Conservation (phyloP, 1,140 invertebrate species). For the Drosophila pseudoobscura region DNA sequence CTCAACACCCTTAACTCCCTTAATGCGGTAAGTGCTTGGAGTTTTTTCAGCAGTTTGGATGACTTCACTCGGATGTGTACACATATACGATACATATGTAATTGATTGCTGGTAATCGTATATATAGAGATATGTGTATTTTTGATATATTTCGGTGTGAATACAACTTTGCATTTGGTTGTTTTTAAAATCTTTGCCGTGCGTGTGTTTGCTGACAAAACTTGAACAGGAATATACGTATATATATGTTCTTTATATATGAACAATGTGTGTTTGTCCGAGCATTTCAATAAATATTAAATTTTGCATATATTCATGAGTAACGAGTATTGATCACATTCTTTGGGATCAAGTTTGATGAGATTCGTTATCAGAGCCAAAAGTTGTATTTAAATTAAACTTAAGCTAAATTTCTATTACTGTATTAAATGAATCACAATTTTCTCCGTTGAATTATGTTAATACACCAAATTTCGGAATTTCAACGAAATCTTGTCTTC, state of each 20-base stretch:
- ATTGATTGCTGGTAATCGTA: not conserved
- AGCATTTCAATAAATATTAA: conserved; percentile 1
- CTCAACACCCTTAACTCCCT: conserved; percentile 66
- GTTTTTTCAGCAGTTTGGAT: not conserved
- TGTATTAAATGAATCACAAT: no score
- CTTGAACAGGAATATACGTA: not conserved
- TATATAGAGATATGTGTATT: not conserved
- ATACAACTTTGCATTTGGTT: not conserved
- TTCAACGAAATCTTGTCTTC: not conserved
- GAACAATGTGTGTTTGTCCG: not conserved
- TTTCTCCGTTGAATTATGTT: no score
- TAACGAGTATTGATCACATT: conserved; percentile 5
- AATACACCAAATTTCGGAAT: no score
- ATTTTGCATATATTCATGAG: conserved; percentile 4
- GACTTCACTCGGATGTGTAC: not conserved
- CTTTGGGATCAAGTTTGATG: conserved; percentile 17
- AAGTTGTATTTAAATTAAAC: no score
- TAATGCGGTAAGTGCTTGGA: conserved; percentile 56
- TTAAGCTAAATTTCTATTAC: no score
- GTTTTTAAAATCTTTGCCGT: no score
- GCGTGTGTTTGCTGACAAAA: no score
- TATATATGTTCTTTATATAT: not conserved
- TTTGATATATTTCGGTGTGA: not conserved
- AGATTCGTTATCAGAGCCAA: not conserved
- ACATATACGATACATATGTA: no score